Conservation (phyloP, 2,888 invertebrate species). For the Hemicrepidius hirtus region DNA sequence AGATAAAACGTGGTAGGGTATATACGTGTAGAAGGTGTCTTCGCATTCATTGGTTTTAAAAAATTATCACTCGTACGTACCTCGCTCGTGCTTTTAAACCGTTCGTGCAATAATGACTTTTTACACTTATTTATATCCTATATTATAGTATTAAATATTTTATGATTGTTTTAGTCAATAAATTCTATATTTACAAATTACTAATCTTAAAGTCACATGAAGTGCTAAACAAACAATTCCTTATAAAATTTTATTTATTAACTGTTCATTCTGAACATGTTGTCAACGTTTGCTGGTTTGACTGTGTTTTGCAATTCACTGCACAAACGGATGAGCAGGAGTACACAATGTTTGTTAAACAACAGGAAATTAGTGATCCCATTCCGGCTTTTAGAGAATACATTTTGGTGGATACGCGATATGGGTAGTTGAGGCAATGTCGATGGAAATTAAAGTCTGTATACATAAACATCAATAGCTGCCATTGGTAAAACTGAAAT, state of each 20-base stretch:
- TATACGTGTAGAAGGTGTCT: too few species aligned
- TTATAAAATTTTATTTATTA: constrained; percentile 6
- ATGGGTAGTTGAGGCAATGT: not conserved
- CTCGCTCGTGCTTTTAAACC: too few species aligned
- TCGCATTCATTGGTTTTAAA: too few species aligned
- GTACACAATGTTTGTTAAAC: constrained; percentile 22
- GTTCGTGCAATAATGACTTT: too few species aligned
- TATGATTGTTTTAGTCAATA: too few species aligned
- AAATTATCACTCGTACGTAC: too few species aligned
- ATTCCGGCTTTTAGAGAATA: constrained; percentile 12
- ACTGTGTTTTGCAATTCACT: constrained; percentile 1
- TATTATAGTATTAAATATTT: too few species aligned
- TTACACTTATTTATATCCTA: too few species aligned
- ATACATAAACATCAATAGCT: too few species aligned
- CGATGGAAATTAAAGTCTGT: not conserved
- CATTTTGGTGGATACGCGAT: not conserved
- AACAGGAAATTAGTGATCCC: constrained; percentile 22
- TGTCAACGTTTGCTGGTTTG: not conserved
- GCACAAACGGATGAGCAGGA: constrained; percentile 10
- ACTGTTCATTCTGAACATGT: not conserved
- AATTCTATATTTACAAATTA: too few species aligned
- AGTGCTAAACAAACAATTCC: not conserved
- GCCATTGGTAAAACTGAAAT: too few species aligned
- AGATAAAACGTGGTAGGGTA: too few species aligned
- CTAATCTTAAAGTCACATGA: not conserved